Percentiles rank a stretch among this genome's conserved stretches.
These are phyloP conservation scores for Acanthurus leucopareius DNA, from an alignment of 2,797 vertebrate genomes.

Conservation along the genomic window DNA sequence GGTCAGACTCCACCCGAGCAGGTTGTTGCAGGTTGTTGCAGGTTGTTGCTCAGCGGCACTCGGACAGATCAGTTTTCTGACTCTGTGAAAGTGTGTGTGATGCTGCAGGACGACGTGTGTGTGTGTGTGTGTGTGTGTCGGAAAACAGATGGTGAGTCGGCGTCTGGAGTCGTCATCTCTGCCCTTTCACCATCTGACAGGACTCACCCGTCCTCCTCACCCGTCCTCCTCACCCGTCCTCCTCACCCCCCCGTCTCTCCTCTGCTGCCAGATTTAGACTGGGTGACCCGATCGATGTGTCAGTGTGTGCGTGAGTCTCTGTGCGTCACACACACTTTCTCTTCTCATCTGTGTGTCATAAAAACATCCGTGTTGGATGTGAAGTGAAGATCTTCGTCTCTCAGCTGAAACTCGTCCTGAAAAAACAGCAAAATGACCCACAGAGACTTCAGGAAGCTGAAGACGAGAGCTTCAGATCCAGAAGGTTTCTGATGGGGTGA, in stretches of 20 bases:
- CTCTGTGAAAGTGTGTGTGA: no score
- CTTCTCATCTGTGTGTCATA: no score
- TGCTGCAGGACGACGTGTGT: no score
- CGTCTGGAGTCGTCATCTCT: constrained; percentile 31
- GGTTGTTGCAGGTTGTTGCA: no score
- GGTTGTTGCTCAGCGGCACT: no score
- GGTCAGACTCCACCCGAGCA: no score
- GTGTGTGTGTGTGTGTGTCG: constrained; percentile 25
- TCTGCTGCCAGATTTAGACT: constrained; percentile 4
- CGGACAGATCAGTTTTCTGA: no score
- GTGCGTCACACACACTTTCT: neutral
- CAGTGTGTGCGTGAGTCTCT: constrained; percentile 7
- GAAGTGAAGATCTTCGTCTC: neutral
- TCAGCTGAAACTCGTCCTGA: neutral
- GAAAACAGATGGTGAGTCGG: constrained; percentile 44
- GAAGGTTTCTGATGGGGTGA: neutral
- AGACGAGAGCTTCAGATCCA: neutral
- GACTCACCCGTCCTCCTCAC: neutral
- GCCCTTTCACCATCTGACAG: constrained; percentile 49
- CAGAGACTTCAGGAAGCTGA: neutral
- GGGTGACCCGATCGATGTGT: neutral
- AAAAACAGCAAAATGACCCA: neutral
- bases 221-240: no score
- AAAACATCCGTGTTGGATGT: neutral
- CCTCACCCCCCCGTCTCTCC: neutral